Conservation (phyloP, 2,113 vertebrate species). For the Malurus cyaneus region DNA sequence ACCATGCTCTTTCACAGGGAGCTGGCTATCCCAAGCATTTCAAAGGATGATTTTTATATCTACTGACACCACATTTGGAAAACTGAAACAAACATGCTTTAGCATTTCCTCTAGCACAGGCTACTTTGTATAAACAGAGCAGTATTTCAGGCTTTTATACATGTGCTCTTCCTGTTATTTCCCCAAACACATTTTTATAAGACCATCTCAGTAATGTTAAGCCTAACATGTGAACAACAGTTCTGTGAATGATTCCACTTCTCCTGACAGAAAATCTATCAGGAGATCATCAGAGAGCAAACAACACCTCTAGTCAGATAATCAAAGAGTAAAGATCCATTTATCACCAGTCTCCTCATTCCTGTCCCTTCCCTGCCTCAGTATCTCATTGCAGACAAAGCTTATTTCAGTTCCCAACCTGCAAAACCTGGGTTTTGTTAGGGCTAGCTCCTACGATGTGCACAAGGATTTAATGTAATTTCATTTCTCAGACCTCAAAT, state of each 20-base stretch:
- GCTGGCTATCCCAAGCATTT: not conserved
- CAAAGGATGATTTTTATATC: not conserved
- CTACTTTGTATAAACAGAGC: not conserved
- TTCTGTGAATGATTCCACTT: not conserved
- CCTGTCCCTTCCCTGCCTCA: not conserved
- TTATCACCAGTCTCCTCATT: not conserved
- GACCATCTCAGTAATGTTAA: not conserved
- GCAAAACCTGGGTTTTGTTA: not conserved
- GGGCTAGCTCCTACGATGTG: fast-evolving
- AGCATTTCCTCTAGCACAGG: not conserved
- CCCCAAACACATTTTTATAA: not conserved
- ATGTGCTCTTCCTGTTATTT: not conserved
- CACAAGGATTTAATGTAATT: not conserved
- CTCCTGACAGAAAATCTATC: not conserved
- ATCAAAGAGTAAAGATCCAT: not conserved
- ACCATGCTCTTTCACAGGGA: not conserved
- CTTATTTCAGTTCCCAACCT: not conserved
- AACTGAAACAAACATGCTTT: not conserved
- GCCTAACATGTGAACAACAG: not conserved
- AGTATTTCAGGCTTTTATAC: not conserved
- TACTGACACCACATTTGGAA: not conserved
- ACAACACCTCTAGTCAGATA: not conserved
- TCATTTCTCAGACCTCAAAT: not conserved
- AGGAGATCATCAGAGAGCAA: not conserved
- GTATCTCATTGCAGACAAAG: not conserved